phyloP scores from a whole-genome alignment of 2,113 vertebrate genomes.

The Seriola quinqueradiata region DNA sequence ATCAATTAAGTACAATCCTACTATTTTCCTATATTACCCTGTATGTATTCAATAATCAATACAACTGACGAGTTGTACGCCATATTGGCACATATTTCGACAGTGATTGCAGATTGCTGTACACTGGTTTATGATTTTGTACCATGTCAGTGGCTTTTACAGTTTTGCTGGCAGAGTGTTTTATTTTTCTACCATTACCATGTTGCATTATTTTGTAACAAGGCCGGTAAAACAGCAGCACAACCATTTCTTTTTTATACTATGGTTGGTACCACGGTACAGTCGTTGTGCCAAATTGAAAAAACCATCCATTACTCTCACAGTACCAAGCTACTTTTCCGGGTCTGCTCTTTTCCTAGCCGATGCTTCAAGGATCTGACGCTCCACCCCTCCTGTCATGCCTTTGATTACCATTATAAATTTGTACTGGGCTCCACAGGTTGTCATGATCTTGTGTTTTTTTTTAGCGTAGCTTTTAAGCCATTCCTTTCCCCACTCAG shows the following conservation, averaged over 20 bases:
- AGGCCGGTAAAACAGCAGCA: not conserved
- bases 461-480: slow-evolving; percentile 13
- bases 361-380: slow-evolving; percentile 11
- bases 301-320: slow-evolving; percentile 7
- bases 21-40: no score
- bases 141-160: not conserved
- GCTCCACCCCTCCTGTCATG: not conserved
- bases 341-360: not conserved
- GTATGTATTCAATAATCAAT: not conserved
- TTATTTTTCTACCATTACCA: no score
- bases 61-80: no score
- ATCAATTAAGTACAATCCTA: not conserved
- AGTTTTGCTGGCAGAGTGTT: no score
- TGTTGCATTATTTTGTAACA: no score
- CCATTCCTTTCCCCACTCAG: slow-evolving; percentile 37
- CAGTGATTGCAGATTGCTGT: not conserved
- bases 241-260: not conserved
- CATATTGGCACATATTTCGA: not conserved
- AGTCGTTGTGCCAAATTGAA: not conserved
- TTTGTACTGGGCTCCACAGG: slow-evolving; percentile 2
- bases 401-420: slow-evolving; percentile 14
- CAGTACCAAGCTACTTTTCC: not conserved
- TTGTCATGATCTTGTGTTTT: slow-evolving; percentile 21
- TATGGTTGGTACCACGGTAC: not conserved
- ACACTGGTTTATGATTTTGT: not conserved